These are phyloP conservation scores for Osmoderma eremita DNA, from an alignment of 2,888 invertebrate species.

Conservation along the genomic window DNA sequence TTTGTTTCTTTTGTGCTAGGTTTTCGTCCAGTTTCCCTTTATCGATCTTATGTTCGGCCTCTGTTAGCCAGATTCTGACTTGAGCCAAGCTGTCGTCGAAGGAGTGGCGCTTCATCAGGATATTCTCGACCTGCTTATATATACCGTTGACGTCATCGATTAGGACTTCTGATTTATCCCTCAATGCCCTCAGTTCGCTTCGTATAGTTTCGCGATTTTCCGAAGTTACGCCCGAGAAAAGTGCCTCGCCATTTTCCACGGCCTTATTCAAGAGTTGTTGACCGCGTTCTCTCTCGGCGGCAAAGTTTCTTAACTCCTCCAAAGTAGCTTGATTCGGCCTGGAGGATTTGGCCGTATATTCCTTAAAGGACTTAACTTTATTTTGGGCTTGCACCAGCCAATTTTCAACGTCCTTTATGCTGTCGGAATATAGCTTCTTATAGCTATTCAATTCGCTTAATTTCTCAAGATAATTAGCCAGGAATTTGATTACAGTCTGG, in stretches of 20 bases:
- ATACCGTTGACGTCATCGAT: conserved; percentile 86
- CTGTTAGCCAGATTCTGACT: conserved; percentile 86
- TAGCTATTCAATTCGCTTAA: conserved; percentile 77
- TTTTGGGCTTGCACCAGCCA: conserved; percentile 83
- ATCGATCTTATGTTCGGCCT: conserved; percentile 79
- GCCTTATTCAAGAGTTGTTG: conserved; percentile 81
- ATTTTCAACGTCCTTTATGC: conserved; percentile 75
- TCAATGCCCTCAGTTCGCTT: conserved; percentile 80
- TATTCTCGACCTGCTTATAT: conserved; percentile 87
- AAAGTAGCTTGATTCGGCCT: conserved; percentile 82
- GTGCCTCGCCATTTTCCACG: conserved; percentile 86
- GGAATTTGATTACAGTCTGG: conserved; percentile 77
- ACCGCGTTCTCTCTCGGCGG: conserved; percentile 80
- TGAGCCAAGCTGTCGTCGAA: conserved; percentile 93
- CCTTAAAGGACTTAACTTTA: conserved; percentile 77
- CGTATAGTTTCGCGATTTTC: conserved; percentile 88
- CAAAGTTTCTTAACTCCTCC: conserved; percentile 78
- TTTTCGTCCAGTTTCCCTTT: conserved; percentile 80
- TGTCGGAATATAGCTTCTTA: conserved; percentile 74
- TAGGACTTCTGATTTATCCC: conserved; percentile 85
- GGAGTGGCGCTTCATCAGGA: conserved; percentile 89
- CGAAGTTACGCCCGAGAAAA: conserved; percentile 85
- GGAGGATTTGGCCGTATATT: conserved; percentile 75
- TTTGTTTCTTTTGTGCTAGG: conserved; percentile 88
- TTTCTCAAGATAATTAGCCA: conserved; percentile 76